A percentile compares a stretch with the other conserved stretches of the same genome.
These are phyloP conservation scores for Agapornis roseicollis DNA, from an alignment of 2,113 vertebrate species.

Conservation along the genomic window DNA sequence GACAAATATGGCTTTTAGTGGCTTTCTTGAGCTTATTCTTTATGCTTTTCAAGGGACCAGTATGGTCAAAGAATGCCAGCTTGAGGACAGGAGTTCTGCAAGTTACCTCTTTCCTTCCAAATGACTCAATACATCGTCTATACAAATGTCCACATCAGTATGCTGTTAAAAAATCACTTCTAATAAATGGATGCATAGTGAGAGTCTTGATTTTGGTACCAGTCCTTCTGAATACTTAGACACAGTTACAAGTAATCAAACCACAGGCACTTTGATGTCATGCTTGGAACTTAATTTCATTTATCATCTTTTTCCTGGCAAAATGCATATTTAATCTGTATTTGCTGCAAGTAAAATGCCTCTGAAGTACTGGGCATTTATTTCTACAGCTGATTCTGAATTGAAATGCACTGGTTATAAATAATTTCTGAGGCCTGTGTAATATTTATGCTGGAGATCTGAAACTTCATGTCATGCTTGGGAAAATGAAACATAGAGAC, in stretches of 20 bases:
- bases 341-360: conserved; percentile 18
- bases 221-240: neutral
- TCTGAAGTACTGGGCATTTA: conserved; percentile 27
- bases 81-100: neutral
- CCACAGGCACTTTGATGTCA: neutral
- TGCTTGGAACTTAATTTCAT: neutral
- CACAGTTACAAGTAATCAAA: neutral
- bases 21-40: neutral
- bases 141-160: neutral
- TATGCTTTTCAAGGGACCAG: neutral
- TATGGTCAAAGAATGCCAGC: neutral
- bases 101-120: neutral
- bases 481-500: neutral
- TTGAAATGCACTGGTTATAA: conserved; percentile 16
- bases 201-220: neutral
- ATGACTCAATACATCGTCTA: neutral
- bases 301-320: neutral
- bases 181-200: neutral
- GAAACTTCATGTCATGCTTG: neutral
- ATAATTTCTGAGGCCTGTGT: conserved; percentile 32
- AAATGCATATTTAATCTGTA: conserved; percentile 29
- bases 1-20: neutral
- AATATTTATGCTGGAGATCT: conserved; percentile 51
- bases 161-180: neutral
- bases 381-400: conserved; percentile 31